Conservation (phyloP, 2,113 vertebrate species). For the Strix uralensis region DNA sequence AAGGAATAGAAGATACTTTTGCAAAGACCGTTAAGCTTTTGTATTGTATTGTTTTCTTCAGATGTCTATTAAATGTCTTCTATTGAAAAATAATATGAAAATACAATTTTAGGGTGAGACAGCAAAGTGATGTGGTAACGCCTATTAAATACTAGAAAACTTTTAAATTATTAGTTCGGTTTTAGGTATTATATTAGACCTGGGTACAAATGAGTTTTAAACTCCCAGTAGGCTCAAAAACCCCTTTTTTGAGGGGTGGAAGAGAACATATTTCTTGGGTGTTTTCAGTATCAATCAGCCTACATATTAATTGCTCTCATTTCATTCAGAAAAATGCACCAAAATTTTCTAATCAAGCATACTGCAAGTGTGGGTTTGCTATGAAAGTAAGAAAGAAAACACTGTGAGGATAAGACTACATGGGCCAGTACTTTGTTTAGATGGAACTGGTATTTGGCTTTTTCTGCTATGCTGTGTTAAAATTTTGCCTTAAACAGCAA, state of each 20-base stretch:
- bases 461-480: conserved; percentile 41
- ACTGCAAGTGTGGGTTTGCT: conserved; percentile 33
- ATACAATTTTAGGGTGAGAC: conserved; percentile 29
- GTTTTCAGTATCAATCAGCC: conserved; percentile 41
- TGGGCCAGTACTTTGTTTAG: conserved; percentile 36
- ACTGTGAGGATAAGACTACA: conserved; percentile 9
- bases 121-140: conserved; percentile 18
- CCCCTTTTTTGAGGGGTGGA: conserved; percentile 6
- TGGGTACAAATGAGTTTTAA: conserved; percentile 33
- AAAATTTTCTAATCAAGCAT: conserved; percentile 25
- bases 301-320: conserved; percentile 8
- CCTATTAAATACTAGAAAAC: conserved; percentile 35
- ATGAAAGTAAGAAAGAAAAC: conserved; percentile 12
- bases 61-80: conserved; percentile 64
- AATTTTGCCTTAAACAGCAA: conserved; percentile 55
- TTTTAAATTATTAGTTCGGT: conserved; percentile 34
- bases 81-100: conserved; percentile 52
- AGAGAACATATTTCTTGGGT: background rate
- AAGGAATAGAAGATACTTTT: conserved; percentile 43
- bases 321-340: conserved; percentile 20
- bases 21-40: conserved; percentile 54
- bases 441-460: background rate
- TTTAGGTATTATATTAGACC: conserved; percentile 18
- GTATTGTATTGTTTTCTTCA: conserved; percentile 61
- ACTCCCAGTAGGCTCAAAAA: background rate